Percentiles rank a stretch among this genome's conserved stretches.
Evolutionary conservation across 2,797 vertebrate species (phyloP).

Genomic region (Gambelia wislizenii): DNA sequence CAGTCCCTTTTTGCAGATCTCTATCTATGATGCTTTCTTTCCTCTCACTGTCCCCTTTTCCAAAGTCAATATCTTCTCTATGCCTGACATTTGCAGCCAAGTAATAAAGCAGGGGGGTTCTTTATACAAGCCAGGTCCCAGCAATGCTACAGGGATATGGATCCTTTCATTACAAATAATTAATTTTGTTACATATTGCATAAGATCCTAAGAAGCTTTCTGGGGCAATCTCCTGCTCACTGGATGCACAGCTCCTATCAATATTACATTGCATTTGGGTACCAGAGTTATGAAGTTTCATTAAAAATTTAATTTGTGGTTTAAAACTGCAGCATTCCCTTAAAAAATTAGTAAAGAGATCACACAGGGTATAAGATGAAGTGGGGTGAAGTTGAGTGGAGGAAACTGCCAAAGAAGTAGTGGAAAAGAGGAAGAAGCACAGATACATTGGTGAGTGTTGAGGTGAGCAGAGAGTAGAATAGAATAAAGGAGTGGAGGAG

Average conservation of each 20-base stretch:
- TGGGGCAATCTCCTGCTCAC: conserved; percentile 72
- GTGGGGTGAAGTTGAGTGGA: background rate
- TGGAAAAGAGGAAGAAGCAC: conserved; percentile 11
- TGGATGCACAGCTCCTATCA: conserved; percentile 77
- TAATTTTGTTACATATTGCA: conserved; percentile 80
- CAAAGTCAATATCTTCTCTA: conserved; percentile 39
- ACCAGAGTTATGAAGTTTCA: conserved; percentile 77
- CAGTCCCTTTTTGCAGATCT: conserved; percentile 71
- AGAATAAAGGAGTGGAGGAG: fast-evolving
- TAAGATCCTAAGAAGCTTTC: conserved; percentile 83
- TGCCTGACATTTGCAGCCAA: conserved; percentile 58
- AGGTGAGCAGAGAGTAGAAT: fast-evolving
- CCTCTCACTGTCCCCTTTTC: conserved; percentile 47
- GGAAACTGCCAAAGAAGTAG: conserved; percentile 21
- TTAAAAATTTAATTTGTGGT: conserved; percentile 84
- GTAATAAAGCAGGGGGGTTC: conserved; percentile 39
- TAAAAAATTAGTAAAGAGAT: conserved; percentile 56
- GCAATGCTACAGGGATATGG: conserved; percentile 61
- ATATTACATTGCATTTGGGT: conserved; percentile 77
- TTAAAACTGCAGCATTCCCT: conserved; percentile 77
- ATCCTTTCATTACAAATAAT: conserved; percentile 80
- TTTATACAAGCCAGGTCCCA: conserved; percentile 59
- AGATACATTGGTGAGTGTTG: fast-evolving
- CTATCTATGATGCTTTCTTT: conserved; percentile 36
- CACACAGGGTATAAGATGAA: conserved; percentile 18